A percentile compares a stretch with the other conserved stretches of the same genome.
phyloP scores from a whole-genome alignment of 2,888 invertebrate species.

The Hololepta plana region DNA sequence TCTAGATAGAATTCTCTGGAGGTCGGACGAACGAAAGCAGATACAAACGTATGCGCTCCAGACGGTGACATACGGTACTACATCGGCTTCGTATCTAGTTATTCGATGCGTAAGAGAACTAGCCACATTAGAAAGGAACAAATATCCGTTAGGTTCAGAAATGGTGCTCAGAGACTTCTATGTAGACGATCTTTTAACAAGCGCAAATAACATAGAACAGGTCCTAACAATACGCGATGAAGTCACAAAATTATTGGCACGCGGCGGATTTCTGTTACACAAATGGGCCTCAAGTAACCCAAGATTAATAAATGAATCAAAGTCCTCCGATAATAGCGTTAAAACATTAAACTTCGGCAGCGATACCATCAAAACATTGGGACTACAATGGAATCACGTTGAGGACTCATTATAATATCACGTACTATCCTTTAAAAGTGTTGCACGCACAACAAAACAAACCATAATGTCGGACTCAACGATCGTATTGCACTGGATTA shows the following conservation, averaged over 20 bases:
- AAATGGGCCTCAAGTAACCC: conserved; percentile 6
- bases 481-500: conserved; percentile 4
- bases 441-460: conserved; percentile 3
- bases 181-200: conserved; percentile 14
- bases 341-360: too few relatives aligned
- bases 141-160: conserved; percentile 1
- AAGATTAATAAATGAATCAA: neutral
- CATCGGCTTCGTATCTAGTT: conserved; percentile 5
- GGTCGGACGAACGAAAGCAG: neutral
- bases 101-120: conserved; percentile 6
- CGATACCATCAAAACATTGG: conserved; percentile 7
- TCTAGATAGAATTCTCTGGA: conserved; percentile 6
- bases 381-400: conserved; percentile 5
- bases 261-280: conserved; percentile 4
- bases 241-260: conserved; percentile 1
- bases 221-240: conserved; percentile 2
- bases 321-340: too few relatives aligned
- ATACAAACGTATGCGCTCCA: conserved; percentile 5
- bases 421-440: conserved; percentile 1
- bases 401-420: conserved; percentile 1
- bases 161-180: conserved; percentile 13
- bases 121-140: neutral
- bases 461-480: conserved; percentile 5
- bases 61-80: conserved; percentile 6
- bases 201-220: conserved; percentile 4